Conservation (phyloP, 2,888 invertebrate species). For the Phaedon cochleariae region DNA sequence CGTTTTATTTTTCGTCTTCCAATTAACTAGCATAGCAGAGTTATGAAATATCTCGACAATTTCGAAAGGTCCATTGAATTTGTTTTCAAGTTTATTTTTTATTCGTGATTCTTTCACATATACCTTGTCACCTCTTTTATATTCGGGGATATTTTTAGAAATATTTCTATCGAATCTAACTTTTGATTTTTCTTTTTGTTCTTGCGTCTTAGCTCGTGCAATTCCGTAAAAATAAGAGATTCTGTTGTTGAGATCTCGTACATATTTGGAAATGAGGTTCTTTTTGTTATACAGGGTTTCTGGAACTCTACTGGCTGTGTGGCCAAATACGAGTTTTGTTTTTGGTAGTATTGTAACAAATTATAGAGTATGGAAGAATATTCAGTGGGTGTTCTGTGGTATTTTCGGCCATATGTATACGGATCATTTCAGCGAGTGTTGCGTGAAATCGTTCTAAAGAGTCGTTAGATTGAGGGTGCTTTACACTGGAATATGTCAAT, state of each 20-base stretch:
- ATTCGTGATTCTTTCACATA: slow-evolving; percentile 11
- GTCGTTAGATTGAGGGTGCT: too few relatives aligned
- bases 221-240: slow-evolving; percentile 30
- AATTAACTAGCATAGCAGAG: not conserved
- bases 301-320: too few relatives aligned
- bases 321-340: too few relatives aligned
- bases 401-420: too few relatives aligned
- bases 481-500: too few relatives aligned
- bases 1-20: not conserved
- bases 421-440: too few relatives aligned
- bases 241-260: slow-evolving; percentile 30
- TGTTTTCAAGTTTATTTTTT: slow-evolving; percentile 25
- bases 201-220: slow-evolving; percentile 22
- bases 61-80: slow-evolving; percentile 32
- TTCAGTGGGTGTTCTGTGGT: too few relatives aligned
- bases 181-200: slow-evolving; percentile 34
- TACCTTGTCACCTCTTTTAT: slow-evolving; percentile 27
- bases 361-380: too few relatives aligned
- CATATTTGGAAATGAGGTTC: slow-evolving; percentile 33
- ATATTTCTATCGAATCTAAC: slow-evolving; percentile 20
- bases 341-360: too few relatives aligned
- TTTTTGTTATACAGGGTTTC: slow-evolving; percentile 32
- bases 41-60: not conserved
- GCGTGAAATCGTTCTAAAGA: too few relatives aligned
- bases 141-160: slow-evolving; percentile 8